These are phyloP conservation scores for Epistrophe grossulariae DNA, from an alignment of 2,888 invertebrate species.

Conservation along the genomic window DNA sequence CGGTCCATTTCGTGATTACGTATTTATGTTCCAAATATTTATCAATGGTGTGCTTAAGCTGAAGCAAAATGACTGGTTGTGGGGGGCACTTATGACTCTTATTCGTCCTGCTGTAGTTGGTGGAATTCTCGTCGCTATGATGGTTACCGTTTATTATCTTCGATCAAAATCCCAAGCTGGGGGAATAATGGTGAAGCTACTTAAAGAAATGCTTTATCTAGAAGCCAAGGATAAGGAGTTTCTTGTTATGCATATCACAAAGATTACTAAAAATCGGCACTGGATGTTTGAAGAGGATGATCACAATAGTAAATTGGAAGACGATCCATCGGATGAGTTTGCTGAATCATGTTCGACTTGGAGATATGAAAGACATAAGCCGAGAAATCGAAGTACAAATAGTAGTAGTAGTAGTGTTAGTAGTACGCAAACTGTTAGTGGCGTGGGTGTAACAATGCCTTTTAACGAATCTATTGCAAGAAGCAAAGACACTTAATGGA, in stretches of 20 bases:
- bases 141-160: conserved; percentile 87
- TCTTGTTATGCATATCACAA: conserved; percentile 86
- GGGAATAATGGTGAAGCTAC: conserved; percentile 86
- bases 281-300: conserved; percentile 77
- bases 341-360: conserved; percentile 84
- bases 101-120: conserved; percentile 87
- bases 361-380: conserved; percentile 81
- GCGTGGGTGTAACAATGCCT: neutral
- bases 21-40: conserved; percentile 86
- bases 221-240: conserved; percentile 90
- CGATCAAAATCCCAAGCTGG: conserved; percentile 87
- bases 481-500: neutral
- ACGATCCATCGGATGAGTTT: conserved; percentile 67
- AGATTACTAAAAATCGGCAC: conserved; percentile 86
- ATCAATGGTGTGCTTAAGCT: conserved; percentile 85
- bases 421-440: conserved; percentile 8
- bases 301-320: conserved; percentile 27
- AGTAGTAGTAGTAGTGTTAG: conserved; percentile 54
- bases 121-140: conserved; percentile 86
- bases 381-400: conserved; percentile 53
- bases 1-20: conserved; percentile 87
- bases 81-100: conserved; percentile 84
- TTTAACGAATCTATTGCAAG: neutral
- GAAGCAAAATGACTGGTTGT: conserved; percentile 83
- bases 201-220: conserved; percentile 87